These are phyloP conservation scores for Dendrocincla fuliginosa DNA, from an alignment of 2,797 vertebrate genomes.

Conservation along the genomic window DNA sequence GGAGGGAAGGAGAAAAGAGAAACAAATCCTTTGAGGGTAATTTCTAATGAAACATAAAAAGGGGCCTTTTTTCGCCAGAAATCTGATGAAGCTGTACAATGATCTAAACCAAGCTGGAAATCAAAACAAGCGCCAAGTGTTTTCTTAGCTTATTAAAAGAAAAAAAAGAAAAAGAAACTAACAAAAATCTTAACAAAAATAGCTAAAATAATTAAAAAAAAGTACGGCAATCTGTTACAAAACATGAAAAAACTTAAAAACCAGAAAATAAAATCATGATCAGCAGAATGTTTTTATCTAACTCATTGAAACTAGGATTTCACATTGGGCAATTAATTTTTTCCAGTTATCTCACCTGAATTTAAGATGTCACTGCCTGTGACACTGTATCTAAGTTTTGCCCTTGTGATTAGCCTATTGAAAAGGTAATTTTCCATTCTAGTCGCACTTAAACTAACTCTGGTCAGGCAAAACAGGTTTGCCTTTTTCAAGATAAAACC, in stretches of 20 bases:
- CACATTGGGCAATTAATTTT: not conserved
- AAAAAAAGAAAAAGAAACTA: not conserved
- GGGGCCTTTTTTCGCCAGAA: conserved; percentile 22
- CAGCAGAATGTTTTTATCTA: not conserved
- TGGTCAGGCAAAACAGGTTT: not conserved
- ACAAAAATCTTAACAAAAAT: not conserved
- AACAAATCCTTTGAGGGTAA: not conserved
- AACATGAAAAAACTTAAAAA: not conserved
- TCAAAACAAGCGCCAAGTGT: not conserved
- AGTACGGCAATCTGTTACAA: not conserved
- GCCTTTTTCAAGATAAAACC: not conserved
- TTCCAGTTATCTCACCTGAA: not conserved
- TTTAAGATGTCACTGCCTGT: not conserved
- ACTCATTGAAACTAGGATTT: not conserved
- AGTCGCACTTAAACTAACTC: not conserved
- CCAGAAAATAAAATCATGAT: not conserved
- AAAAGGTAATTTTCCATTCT: not conserved
- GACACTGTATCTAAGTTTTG: not conserved
- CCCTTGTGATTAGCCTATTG: not conserved
- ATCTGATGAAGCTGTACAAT: not conserved
- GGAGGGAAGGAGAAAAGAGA: not conserved
- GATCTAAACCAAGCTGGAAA: not conserved
- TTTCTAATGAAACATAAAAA: not conserved
- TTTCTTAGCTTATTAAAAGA: not conserved
- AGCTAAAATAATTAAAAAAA: not conserved